Evolutionary conservation across 2,113 vertebrate species (phyloP).

Genomic region (Cyrtonyx montezumae): DNA sequence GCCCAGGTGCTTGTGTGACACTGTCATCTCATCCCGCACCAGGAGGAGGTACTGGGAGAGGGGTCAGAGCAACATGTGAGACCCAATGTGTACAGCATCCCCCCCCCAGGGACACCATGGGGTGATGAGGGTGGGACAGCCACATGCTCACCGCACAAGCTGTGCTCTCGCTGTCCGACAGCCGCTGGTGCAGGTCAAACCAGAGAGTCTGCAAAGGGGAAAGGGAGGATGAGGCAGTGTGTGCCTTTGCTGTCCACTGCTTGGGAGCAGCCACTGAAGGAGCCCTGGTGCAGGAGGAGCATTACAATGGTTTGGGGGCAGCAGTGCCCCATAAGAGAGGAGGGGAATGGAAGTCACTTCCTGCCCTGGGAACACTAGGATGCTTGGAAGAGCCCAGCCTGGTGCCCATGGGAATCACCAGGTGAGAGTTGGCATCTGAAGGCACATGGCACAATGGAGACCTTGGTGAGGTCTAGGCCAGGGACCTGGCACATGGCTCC

Average conservation of each 20-base stretch:
- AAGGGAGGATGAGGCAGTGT: fast-evolving
- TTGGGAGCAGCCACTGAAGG: neutral
- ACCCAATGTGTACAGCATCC: fast-evolving
- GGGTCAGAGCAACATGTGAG: neutral
- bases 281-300: neutral
- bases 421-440: neutral
- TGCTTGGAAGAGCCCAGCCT: neutral
- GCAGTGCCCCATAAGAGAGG: neutral
- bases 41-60: conserved; percentile 86
- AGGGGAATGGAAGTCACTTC: neutral
- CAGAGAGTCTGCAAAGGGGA: conserved; percentile 86
- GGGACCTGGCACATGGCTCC: neutral
- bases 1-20: conserved; percentile 90
- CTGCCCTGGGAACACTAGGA: neutral
- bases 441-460: neutral
- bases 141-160: conserved; percentile 83
- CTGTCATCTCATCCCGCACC: conserved; percentile 93
- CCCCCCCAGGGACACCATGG: neutral
- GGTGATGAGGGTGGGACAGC: neutral
- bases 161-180: conserved; percentile 89
- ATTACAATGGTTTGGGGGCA: neutral
- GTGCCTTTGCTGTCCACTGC: neutral
- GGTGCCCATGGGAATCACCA: neutral
- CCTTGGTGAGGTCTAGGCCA: neutral
- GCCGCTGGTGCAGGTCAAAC: conserved; percentile 96